Base-by-base conservation (phyloP, 1,140 invertebrate genomes). In the Octopus sinensis region DNA sequence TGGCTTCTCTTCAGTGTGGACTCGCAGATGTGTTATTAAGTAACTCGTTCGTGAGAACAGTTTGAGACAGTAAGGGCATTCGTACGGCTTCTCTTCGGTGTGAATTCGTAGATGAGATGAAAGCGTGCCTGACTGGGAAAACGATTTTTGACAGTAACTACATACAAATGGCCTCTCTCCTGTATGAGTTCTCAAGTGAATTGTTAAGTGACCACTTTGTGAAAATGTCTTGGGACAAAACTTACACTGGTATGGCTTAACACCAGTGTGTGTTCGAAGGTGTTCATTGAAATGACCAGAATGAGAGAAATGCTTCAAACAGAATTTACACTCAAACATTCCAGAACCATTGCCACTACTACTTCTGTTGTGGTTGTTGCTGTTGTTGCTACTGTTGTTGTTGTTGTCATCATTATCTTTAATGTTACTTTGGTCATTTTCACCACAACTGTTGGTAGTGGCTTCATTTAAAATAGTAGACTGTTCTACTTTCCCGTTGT, bases 11-110 rank as follows among this genome's bases (percentile, higher is more conserved):
- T 56, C 23, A 53, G 54, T 79, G 84, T 94, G 93, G 75, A 94
- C 93, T 78, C 93, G 95, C 52, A 79, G 76, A 62, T 83, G 83
- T 23, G 71, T 76, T 43, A 76, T 75, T 43, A 79, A 68, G 52
- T 80, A 75, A 6, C 56, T 53, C 12, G 62, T 81, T 51, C 71
- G 78, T n/a, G 80, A 23, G 53, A 83, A 83, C 4, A 13, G n/a
- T 56, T 81, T 83, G 4, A 71, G 68, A 80, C 83, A 83, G 17
- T 78, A 12, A 4, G 43, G 62, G 62, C 82, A 83, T n/a, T 68
- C 96, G 90, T 96, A 53, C 0, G 56, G 6, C 13, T 95, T 91
- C 88, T 96, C 86, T 10, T 30, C 76, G 13, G 54, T n/a, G 51
- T 77, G 68, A 54, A 54, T 54, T 54, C 30, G 17, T 17, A 80